Evolutionary conservation across 2,888 invertebrate genomes (phyloP), one percentile per base, ranked within the genome.

Genomic region (Dexiosoma caninum): DNA sequence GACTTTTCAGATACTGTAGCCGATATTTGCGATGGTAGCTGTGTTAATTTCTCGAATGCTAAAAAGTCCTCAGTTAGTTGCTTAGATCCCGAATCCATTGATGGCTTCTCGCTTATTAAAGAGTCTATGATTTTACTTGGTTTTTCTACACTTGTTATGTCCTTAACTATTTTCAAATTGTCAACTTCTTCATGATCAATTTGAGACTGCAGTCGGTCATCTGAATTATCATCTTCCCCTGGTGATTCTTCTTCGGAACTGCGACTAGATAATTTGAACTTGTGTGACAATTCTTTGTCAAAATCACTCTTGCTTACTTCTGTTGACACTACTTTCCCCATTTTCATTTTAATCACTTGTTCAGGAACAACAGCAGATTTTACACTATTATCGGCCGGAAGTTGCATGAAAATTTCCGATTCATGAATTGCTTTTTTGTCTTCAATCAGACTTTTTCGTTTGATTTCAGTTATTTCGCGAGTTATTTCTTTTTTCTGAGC

Each of bases 401-500:
- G 86, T 80, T 90, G 91, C 86, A 91, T 87, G 81, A 90, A 85
- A 44, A 90, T 90, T 82, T 90, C 90, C 14, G 91, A 91, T 76
- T 90, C 90, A 35, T 90, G 90, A 19, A 89, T 87, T 0, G 91
- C 91, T 78, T 90, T 90, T 57, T 90, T 90, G 57, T 90, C 90
- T 80, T 90, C 90, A 57, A 90, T 91, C 19, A 90, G 85, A 69
- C 90, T 94, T 90, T 94, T 94, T 59, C 94, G 92, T 86, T 92
- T 94, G 35, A 94, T 94, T 88, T 93, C 93, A 71, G 93, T 92
- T 12, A 94, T 94, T 90, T 94, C 94, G 89, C 94, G 93, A 40
- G 93, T 92, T 44, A 94, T 94, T 91, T 95, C 94, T 85, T 92
- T 93, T 85, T 94, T 93, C 86, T 95, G 94, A 84, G 93, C 92